Base-by-base conservation (phyloP, 2,888 invertebrate species). In the Chrysotoxum bicinctum region DNA sequence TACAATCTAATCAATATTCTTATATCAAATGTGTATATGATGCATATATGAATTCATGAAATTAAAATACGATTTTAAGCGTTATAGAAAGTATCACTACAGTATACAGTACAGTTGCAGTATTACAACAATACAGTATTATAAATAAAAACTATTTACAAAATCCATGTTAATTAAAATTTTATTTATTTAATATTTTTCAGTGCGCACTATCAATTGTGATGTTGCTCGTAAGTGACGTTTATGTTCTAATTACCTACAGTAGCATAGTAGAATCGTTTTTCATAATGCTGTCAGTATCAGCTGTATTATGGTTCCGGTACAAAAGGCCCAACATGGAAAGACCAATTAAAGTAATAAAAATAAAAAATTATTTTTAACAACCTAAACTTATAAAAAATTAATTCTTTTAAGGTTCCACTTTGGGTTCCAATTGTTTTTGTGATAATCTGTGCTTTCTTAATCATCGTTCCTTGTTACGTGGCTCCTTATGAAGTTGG, bases 191-290 rank as follows among this genome's bases (percentile, higher is more conserved):
- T 87, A 88, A 88, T 75, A 87, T 87, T 88, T 93, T 93, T 84
- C 92, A 97, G 97, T 96, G 97, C 92, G 90, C 95, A 86, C 93
- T 98, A 82, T 98, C 98, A 0, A 92, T 98, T 80, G 90, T 97
- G 70, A 98, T 98, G 96, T 92, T 98, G 88, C 94, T 95, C 79
- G 96, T 96, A 6, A 95, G 95, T 90, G 96, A 98, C 92, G 94
- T 98, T 68, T 96, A 96, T 89, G 94, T 96, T 30, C 93, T 98
- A 69, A 98, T 98, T 89, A 97, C 97, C 3, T 98, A 98, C 91
- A 96, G 97, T 89, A 97, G 96, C 74, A 97, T 98, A 89, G 97
- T 98, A 52, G 98, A 98, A 92, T 97, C 98, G 26, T 95, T 97
- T 91, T 98, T 98, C 92, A 97, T 98, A 60, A 96, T 96, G 90